These are phyloP conservation scores for Merops nubicus DNA, from an alignment of 2,113 vertebrate species.

Conservation along the genomic window DNA sequence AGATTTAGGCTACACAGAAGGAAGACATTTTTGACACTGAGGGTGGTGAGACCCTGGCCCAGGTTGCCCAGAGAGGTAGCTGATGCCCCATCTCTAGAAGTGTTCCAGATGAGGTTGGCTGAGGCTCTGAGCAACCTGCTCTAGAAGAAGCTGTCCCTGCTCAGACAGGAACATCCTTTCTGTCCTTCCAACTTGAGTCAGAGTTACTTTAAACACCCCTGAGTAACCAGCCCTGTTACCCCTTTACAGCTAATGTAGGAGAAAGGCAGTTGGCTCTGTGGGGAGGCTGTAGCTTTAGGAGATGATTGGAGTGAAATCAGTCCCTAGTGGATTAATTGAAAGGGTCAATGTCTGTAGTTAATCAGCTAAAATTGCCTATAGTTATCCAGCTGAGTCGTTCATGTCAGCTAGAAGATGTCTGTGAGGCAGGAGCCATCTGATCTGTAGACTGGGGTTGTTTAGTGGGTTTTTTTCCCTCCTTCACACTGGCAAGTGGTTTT, in stretches of 20 bases:
- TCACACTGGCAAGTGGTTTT: background rate
- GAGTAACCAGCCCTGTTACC: background rate
- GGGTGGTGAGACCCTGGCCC: background rate
- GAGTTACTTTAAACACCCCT: background rate
- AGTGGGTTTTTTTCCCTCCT: background rate
- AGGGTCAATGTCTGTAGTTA: conserved; percentile 30
- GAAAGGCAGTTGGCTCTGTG: background rate
- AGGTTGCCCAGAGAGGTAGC: background rate
- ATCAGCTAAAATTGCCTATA: conserved; percentile 17
- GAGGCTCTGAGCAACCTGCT: background rate
- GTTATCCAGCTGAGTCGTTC: conserved; percentile 24
- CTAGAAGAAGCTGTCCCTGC: background rate
- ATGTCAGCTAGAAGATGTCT: background rate
- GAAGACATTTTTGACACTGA: background rate
- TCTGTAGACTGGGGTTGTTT: background rate
- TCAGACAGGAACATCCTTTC: background rate
- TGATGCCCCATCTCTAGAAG: background rate
- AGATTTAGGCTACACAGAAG: background rate
- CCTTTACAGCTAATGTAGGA: background rate
- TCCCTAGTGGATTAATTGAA: background rate
- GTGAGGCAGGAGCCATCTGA: background rate
- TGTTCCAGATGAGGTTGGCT: background rate
- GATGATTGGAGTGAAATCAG: background rate
- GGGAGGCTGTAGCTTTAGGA: background rate
- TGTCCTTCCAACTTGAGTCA: background rate